Evolutionary conservation across 2,113 vertebrate genomes (phyloP).

Genomic region (Bostrychus sinensis): DNA sequence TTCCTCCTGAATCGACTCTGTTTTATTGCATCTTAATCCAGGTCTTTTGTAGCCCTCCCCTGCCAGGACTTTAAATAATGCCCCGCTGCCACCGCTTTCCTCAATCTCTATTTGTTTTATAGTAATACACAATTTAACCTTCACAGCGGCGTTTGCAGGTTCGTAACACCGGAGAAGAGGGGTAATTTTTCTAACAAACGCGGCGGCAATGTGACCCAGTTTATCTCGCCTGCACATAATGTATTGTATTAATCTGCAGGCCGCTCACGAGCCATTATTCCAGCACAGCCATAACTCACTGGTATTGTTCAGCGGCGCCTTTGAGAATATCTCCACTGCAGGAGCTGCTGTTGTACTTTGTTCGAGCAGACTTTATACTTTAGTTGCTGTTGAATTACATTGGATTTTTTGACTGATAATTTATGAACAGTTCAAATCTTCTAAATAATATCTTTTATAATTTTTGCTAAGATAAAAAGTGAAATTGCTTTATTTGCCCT

Average conservation of each 20-base stretch:
- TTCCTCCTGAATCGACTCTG: conserved; percentile 81
- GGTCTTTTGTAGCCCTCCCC: conserved; percentile 75
- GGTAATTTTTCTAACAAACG: conserved; percentile 85
- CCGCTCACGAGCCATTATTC: conserved; percentile 77
- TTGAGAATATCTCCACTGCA: conserved; percentile 65
- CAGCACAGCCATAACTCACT: conserved; percentile 74
- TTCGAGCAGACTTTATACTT: conserved; percentile 20
- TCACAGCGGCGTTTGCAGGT: conserved; percentile 84
- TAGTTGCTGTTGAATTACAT: no score
- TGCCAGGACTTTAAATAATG: conserved; percentile 80
- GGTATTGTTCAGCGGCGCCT: conserved; percentile 67
- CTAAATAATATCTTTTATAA: no score
- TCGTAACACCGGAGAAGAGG: conserved; percentile 81
- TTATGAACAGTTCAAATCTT: no score
- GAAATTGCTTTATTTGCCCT: no score
- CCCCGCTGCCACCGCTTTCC: conserved; percentile 72
- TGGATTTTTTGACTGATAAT: no score
- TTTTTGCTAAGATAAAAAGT: no score
- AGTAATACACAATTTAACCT: conserved; percentile 85
- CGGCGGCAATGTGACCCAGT: conserved; percentile 82
- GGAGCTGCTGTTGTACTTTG: conserved; percentile 62
- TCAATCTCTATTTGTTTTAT: conserved; percentile 85
- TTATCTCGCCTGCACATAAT: conserved; percentile 84
- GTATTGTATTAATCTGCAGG: conserved; percentile 81
- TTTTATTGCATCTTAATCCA: conserved; percentile 80